phyloP scores from a whole-genome alignment of 2,888 invertebrate genomes.

The Lasius platythorax region DNA sequence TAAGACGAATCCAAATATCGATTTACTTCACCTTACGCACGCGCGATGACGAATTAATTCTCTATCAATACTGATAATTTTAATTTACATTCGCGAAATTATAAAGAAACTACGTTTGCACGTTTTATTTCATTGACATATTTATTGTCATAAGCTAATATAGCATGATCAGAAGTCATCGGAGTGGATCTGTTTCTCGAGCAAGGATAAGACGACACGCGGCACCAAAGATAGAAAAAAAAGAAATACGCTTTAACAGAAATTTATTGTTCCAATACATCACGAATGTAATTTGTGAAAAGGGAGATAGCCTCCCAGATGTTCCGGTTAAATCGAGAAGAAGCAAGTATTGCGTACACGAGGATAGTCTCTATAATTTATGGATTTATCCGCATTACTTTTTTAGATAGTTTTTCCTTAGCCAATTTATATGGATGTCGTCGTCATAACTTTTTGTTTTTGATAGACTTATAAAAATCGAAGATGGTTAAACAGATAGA shows the following conservation, averaged over 20 bases:
- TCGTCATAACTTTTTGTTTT: background rate
- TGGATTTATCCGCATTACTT: background rate
- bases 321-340: constrained; percentile 56
- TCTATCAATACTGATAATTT: background rate
- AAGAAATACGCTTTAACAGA: constrained; percentile 65
- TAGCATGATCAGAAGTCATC: background rate
- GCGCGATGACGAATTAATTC: background rate
- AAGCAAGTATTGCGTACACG: constrained; percentile 53
- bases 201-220: background rate
- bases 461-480: background rate
- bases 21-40: background rate
- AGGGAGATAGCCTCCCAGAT: constrained; percentile 49
- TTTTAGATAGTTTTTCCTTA: background rate
- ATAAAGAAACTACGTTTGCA: background rate
- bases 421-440: constrained; percentile 9
- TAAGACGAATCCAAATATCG: background rate
- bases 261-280: constrained; percentile 78
- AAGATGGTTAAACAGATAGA: background rate
- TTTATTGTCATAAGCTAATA: background rate
- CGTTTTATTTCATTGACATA: background rate
- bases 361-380: constrained; percentile 34
- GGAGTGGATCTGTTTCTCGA: background rate
- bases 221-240: background rate
- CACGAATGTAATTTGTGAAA: constrained; percentile 68
- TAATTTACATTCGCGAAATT: background rate